Evolutionary conservation across 1,140 invertebrate genomes (phyloP), one percentile per base, ranked within the genome.

Genomic region (Ectropis grisescens): DNA sequence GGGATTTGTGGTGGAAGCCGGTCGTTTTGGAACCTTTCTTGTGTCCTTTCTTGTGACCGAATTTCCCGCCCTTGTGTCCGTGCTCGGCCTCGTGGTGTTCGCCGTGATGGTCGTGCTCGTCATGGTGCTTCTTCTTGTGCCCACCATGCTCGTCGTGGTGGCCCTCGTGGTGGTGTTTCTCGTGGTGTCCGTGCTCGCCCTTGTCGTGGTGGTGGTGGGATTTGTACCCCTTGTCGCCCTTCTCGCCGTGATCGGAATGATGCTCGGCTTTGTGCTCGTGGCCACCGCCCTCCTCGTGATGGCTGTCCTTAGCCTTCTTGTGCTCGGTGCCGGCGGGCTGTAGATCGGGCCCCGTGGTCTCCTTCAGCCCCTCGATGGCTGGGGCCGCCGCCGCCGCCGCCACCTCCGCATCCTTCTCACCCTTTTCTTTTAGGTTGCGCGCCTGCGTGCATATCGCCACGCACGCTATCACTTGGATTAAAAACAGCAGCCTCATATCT

Each of bases 1-100:
- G 90, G 4, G 89, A 88, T 52, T 90, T 91, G 59, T 93, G 89
- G 50, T 93, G 90, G 57, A 89, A 92, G 0, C 91, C 91, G 29
- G 87, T 90, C 1, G 89, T 90, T 57, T 89, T 89, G 28, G 88
- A 87, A 11, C 88, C 88, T 47, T 89, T 91, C 46, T 90, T 91
- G 69, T 93, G 90, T 0, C 91, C 91, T 37, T 93, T 92, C 54
- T 92, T 92, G 58, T 92, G 80, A 2, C 76, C 86, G 45, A 88
- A 91, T 58, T 92, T 92, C 0, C 88, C 89, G 1, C 86, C 88
- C 51, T 93, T 92, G 53, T 90, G 87, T 0, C 89, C 90, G 42
- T 92, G 89, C 32, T 90, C 90, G 3, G 85, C 85, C 47, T 90
- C 90, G 57, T 91, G 89, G 53, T 93, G 90, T 37, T 88, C 85